Evolutionary conservation across 2,797 vertebrate species (phyloP), one percentile per base, ranked within the genome.

Genomic region (Otolemur crassicaudatus): DNA sequence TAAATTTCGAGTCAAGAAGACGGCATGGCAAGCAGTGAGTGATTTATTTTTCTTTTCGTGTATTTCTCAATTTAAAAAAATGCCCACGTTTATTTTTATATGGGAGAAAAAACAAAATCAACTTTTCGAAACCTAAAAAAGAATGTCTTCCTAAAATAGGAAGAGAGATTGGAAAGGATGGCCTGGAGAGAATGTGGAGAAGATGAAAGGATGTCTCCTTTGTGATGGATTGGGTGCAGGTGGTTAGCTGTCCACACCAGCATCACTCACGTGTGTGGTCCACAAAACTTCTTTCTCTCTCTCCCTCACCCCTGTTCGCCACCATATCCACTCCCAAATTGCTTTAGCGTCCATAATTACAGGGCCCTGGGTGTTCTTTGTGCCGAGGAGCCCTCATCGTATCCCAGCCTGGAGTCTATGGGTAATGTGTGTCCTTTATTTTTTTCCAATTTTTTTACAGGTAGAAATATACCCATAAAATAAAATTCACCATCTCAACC

Each of bases 41-140:
- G 11, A 40, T 87, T 83, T 75, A 37, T 76, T 75, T 79, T 73
- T 82, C 40, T 92, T 83, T 96, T 43, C 87, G n/a, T 84, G 23
- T 61, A n/a, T 37, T 85, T 87, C 67, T 31, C 70, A n/a, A 20
- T 43, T 61, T 19, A 34, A 53, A 72, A 23, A 46, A 65, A n/a
- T 27, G 23, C 8, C 20, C 37, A 13, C n/a, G 29, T 88, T 85
- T 75, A 61, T n/a, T 70, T 87, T 96, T 75, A 76, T n/a, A 9
- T 14, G 31, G 49, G 46, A 91, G 27, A 53, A 90, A 93, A 93
- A 80, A 49, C 72, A 73, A 94, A 82, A 85, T 85, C 70, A 83
- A 34, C 37, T 37, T 82, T 63, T 40, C 25, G 53, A 80, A 82
- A 90, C 9, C 46, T n/a, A 14, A 53, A 89, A 77, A 43, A 63